These are phyloP conservation scores for Brachionus plicatilis DNA, from an alignment of 1,140 invertebrate genomes.

Conservation along the genomic window DNA sequence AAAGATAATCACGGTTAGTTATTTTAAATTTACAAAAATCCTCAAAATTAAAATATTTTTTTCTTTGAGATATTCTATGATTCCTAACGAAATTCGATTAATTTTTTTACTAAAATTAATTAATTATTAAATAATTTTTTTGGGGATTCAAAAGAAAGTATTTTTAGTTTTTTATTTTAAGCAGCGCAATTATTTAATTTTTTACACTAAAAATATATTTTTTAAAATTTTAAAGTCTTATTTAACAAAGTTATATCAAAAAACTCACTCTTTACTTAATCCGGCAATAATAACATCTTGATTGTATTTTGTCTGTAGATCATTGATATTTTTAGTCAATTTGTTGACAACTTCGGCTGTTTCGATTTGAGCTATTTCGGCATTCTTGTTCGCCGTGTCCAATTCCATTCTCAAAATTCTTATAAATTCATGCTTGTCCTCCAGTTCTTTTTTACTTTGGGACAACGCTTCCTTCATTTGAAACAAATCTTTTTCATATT, in stretches of 20 bases:
- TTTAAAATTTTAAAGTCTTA: too few species aligned
- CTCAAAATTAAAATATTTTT: too few species aligned
- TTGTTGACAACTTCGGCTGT: conserved; percentile 3
- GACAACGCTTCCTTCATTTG: conserved; percentile 11
- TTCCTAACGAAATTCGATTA: too few species aligned
- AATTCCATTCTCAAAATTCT: not conserved
- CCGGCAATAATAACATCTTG: conserved; percentile 13
- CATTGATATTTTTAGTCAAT: conserved; percentile 13
- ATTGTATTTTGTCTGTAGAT: conserved; percentile 26
- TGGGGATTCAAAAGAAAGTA: too few species aligned
- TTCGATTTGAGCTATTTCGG: not conserved
- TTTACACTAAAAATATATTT: too few species aligned
- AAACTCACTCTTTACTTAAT: not conserved
- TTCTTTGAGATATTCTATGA: too few species aligned
- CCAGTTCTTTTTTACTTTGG: not conserved
- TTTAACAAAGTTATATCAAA: not conserved
- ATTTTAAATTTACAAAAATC: too few species aligned
- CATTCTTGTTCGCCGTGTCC: conserved; percentile 5
- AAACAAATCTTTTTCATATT: conserved; percentile 32
- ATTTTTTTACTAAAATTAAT: too few species aligned
- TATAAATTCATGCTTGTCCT: conserved; percentile 32
- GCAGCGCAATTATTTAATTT: too few species aligned
- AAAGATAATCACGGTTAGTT: too few species aligned
- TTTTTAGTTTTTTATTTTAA: too few species aligned
- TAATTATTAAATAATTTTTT: too few species aligned